A percentile compares a stretch with the other conserved stretches of the same genome.
Conservation (phyloP, 2,797 vertebrate species). For the Busarellus nigricollis region DNA sequence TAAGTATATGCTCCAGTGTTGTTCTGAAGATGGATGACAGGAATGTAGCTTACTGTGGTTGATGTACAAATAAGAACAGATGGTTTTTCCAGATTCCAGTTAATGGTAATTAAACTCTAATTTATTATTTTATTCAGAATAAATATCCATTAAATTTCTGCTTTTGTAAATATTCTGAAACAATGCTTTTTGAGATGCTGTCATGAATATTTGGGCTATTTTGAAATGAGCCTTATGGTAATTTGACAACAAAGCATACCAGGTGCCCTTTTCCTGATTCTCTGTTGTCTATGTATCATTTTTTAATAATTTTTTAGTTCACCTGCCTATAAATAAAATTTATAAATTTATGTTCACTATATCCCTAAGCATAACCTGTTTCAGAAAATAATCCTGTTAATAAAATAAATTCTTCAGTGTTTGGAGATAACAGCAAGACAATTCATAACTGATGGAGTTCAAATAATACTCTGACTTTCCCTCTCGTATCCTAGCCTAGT, state of each 20-base stretch:
- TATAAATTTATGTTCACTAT: not conserved
- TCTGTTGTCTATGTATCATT: not conserved
- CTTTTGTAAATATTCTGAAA: not conserved
- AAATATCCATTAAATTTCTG: conserved; percentile 2
- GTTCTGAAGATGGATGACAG: not conserved
- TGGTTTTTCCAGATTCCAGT: conserved; percentile 9
- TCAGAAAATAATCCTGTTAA: not conserved
- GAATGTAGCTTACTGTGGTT: not conserved
- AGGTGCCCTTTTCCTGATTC: not conserved
- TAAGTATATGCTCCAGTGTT: not conserved
- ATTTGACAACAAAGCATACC: not conserved
- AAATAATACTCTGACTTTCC: not conserved
- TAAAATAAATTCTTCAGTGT: not conserved
- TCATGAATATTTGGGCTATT: not conserved
- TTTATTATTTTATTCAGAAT: conserved; percentile 36
- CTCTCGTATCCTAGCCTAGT: not conserved
- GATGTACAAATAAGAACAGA: conserved; percentile 32
- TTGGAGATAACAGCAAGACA: not conserved
- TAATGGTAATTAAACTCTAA: conserved; percentile 30
- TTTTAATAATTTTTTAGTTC: not conserved
- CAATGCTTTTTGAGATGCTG: not conserved
- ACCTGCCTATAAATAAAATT: not conserved
- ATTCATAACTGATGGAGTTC: not conserved
- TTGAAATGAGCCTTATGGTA: not conserved
- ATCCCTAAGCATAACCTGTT: not conserved